Evolutionary conservation across 2,797 vertebrate species (phyloP).

Genomic region (Sphaeramia orbicularis): DNA sequence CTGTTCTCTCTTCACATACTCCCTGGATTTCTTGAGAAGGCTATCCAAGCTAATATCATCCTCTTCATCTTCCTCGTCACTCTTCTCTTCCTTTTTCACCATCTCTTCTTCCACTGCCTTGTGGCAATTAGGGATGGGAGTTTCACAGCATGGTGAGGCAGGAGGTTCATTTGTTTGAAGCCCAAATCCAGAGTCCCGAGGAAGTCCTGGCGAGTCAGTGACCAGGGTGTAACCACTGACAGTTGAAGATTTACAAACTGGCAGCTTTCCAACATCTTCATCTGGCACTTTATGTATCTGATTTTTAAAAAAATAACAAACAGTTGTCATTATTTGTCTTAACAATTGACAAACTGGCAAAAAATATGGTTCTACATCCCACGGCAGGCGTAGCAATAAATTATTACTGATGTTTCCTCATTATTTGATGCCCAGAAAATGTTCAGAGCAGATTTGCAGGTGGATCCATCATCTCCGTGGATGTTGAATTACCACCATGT

Average conservation of each 20-base stretch:
- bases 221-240: constrained; percentile 74
- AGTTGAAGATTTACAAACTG: constrained; percentile 64
- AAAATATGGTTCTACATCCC: not conserved
- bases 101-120: constrained; percentile 34
- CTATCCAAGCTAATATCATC: constrained; percentile 90
- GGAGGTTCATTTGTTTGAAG: constrained; percentile 23
- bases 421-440: not conserved
- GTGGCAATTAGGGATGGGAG: constrained; percentile 39
- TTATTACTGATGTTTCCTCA: not conserved
- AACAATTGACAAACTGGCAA: no score
- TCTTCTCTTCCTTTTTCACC: constrained; percentile 55
- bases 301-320: constrained; percentile 18
- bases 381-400: not conserved
- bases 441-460: not conserved
- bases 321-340: not conserved
- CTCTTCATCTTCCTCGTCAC: constrained; percentile 71
- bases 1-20: constrained; percentile 90
- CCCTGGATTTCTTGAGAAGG: constrained; percentile 91
- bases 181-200: constrained; percentile 47
- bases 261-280: constrained; percentile 58
- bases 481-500: constrained; percentile 5
- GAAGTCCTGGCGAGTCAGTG: constrained; percentile 72
- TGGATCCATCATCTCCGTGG: not conserved
- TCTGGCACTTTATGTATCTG: constrained; percentile 80
- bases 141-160: constrained; percentile 26